A percentile compares a stretch with the other conserved stretches of the same genome.
These are phyloP conservation scores for Deroptyus accipitrinus DNA, from an alignment of 2,113 vertebrate genomes.

Conservation along the genomic window DNA sequence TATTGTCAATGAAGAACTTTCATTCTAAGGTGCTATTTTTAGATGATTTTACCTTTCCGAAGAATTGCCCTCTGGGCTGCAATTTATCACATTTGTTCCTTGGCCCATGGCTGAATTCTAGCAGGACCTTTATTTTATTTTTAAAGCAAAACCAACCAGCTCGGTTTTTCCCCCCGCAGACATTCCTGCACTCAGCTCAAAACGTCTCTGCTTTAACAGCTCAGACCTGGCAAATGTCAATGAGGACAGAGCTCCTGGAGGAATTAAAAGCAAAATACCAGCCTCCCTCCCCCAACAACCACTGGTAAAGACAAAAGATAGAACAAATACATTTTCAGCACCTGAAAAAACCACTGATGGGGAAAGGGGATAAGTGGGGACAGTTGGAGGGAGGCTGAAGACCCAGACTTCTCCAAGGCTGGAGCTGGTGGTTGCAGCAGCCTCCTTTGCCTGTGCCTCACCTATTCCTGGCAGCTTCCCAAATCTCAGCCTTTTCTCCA, in stretches of 20 bases:
- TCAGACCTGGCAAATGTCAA: conserved; percentile 4
- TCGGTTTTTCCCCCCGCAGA: neutral
- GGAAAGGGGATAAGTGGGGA: neutral
- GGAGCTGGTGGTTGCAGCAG: neutral
- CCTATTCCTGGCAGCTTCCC: neutral
- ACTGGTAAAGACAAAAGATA: neutral
- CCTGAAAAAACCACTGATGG: neutral
- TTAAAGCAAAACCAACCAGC: conserved; percentile 33
- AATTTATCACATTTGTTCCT: conserved; percentile 56
- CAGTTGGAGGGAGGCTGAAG: neutral
- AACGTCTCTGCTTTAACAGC: neutral
- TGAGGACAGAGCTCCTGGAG: neutral
- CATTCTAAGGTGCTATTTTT: conserved; percentile 58
- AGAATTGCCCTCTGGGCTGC: conserved; percentile 55
- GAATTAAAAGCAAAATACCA: neutral
- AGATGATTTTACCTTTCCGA: conserved; percentile 58
- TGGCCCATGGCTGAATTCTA: conserved; percentile 36
- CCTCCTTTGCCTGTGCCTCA: neutral
- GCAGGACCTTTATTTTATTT: conserved; percentile 40
- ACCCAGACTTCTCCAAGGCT: neutral
- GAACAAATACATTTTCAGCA: neutral
- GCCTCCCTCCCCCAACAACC: neutral
- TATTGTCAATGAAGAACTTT: conserved; percentile 63
- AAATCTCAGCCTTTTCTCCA: neutral
- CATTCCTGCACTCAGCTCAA: conserved; percentile 13